These are phyloP conservation scores for Scelioninae gen. 2 DNA, from an alignment of 2,888 invertebrate species.

Conservation along the genomic window DNA sequence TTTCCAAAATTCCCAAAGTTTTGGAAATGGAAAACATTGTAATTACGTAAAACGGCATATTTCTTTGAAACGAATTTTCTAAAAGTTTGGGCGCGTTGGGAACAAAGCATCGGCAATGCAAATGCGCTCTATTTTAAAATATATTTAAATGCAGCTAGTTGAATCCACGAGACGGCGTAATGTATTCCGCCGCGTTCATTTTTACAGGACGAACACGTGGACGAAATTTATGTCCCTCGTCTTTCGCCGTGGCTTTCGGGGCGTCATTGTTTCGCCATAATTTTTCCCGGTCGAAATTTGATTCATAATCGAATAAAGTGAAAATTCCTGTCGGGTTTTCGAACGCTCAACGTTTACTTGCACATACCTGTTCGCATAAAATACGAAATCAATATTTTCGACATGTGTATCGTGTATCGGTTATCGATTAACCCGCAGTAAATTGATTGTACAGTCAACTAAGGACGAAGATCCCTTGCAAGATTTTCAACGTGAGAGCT, in stretches of 20 bases:
- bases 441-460: slow-evolving; percentile 32
- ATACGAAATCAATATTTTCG: slow-evolving; percentile 11
- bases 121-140: slow-evolving; percentile 26
- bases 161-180: slow-evolving; percentile 14
- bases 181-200: slow-evolving; percentile 20
- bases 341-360: too few species aligned
- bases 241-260: not conserved
- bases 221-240: slow-evolving; percentile 21
- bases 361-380: too few species aligned
- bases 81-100: not conserved
- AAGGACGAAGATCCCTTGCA: slow-evolving; percentile 15
- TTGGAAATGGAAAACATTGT: too few species aligned
- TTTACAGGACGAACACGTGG: slow-evolving; percentile 16
- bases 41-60: not conserved
- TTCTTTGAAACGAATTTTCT: slow-evolving; percentile 8
- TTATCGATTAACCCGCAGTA: slow-evolving; percentile 29
- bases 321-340: not conserved
- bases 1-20: too few species aligned
- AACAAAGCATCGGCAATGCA: slow-evolving; percentile 11
- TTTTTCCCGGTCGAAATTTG: slow-evolving; percentile 10
- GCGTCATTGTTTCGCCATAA: slow-evolving; percentile 22
- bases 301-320: slow-evolving; percentile 27
- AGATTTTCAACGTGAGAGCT: slow-evolving; percentile 31
- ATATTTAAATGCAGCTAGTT: slow-evolving; percentile 29
- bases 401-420: slow-evolving; percentile 11